Evolutionary conservation across 2,888 invertebrate species (phyloP), one percentile per base, ranked within the genome.

Genomic region (Yponomeuta plumbellus): DNA sequence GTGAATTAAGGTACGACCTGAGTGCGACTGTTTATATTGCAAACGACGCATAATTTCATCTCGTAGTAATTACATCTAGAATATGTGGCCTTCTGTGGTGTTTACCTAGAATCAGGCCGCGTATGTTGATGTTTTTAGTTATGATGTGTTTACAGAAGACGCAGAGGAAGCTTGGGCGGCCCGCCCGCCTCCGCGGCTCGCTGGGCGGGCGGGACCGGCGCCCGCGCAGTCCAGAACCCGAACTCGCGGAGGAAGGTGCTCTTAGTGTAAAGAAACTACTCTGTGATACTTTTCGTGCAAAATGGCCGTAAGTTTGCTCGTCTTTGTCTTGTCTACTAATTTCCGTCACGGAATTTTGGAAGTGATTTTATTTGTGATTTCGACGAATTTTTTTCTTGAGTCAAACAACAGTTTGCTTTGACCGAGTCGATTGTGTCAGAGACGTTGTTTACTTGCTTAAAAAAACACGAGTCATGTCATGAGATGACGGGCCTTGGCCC

Each of bases 261-360:
- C 74, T 76, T 71, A 76, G 85, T 83, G 82, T 73, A 71, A 71
- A 71, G 74, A 72, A 77, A 17, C 76, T 61, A 23, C 26, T 79
- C 69, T 72, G 83, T 81, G 78, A 80, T 71, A 70, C 67, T 44
- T 22, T 6, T 40, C 17, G 56, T 40, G 61, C 71, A 77, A 80
- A 75, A 90, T 90, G 89, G 82, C 89, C 76, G 89, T 90, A 86
- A 81, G 89, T 85, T 79, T 62, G 61, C 20, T 58, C n/a, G 52
- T 5, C 6, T 44, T 65, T 52, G 65, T 52, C 40, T 40, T 66
- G 64, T 52, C 61, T 56, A 22, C 59, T 1, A 59, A 21, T 59
- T 59, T 59, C 11, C 22, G 22, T 59, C 8, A 11, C 22, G 21
- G 59, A 8, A 20, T 59, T 52, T 17, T 52, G 2, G 13, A 17